Evolutionary conservation across 1,140 invertebrate genomes (phyloP).

Genomic region (Pseudomyrmex cubaensis): DNA sequence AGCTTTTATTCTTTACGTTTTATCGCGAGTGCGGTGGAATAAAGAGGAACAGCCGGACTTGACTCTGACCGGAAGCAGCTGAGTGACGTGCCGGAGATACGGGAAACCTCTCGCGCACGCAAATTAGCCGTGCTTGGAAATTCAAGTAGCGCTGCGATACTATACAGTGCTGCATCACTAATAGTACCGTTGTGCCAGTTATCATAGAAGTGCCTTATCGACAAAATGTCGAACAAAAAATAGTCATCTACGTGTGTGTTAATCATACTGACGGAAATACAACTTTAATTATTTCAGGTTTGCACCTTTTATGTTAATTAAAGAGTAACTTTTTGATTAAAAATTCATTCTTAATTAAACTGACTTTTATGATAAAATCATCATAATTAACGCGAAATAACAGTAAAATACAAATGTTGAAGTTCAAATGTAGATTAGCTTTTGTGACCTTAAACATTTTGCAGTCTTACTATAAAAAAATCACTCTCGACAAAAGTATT

Average conservation of each 20-base stretch:
- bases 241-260: background rate
- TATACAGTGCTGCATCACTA: constrained; percentile 12
- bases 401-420: background rate
- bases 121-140: constrained; percentile 72
- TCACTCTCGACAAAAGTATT: background rate
- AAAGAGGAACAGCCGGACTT: constrained; percentile 50
- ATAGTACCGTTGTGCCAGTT: constrained; percentile 30
- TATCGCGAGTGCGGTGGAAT: constrained; percentile 15
- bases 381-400: background rate
- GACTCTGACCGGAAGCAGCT: constrained; percentile 69
- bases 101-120: constrained; percentile 67
- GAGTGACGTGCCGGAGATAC: constrained; percentile 74
- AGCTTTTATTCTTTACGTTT: background rate
- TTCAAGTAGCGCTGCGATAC: constrained; percentile 58
- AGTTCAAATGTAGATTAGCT: background rate
- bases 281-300: no score
- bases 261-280: no score
- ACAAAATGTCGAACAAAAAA: background rate
- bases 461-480: background rate
- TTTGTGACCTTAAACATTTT: constrained; percentile 15
- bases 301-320: background rate
- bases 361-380: background rate
- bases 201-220: constrained; percentile 3
- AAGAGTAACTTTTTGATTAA: constrained; percentile 12
- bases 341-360: background rate